These are phyloP conservation scores for Aldrovandia affinis DNA, from an alignment of 2,797 vertebrate species.

Conservation along the genomic window DNA sequence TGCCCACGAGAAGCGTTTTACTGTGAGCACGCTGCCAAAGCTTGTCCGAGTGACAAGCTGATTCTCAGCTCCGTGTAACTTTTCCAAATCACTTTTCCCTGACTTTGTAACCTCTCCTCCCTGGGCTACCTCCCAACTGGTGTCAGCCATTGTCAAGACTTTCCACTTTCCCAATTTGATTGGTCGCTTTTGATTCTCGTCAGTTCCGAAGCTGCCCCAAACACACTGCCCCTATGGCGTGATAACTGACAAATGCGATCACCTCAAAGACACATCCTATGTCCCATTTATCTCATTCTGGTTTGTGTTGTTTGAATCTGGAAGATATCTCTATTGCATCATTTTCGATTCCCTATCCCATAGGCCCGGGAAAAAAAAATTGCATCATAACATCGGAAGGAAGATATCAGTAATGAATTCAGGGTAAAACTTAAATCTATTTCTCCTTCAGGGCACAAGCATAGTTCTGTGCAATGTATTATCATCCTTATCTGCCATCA, in stretches of 20 bases:
- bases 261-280: background rate
- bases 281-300: background rate
- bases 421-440: conserved; percentile 19
- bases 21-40: conserved; percentile 13
- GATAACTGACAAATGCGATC: background rate
- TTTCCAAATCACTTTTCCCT: conserved; percentile 17
- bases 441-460: conserved; percentile 13
- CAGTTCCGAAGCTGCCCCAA: background rate
- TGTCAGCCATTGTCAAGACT: background rate
- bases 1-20: background rate
- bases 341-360: conserved; percentile 1
- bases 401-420: conserved; percentile 15
- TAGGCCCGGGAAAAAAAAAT: background rate
- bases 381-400: background rate
- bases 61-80: conserved; percentile 44
- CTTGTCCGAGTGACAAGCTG: background rate
- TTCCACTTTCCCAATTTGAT: background rate
- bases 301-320: conserved; percentile 13
- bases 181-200: background rate
- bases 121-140: background rate
- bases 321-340: conserved; percentile 5
- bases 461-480: conserved; percentile 15
- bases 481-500: conserved; percentile 17
- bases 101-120: conserved; percentile 24
- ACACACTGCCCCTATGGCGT: background rate